These are phyloP conservation scores for Manis pentadactyla DNA, from an alignment of 2,797 vertebrate species.

Conservation along the genomic window DNA sequence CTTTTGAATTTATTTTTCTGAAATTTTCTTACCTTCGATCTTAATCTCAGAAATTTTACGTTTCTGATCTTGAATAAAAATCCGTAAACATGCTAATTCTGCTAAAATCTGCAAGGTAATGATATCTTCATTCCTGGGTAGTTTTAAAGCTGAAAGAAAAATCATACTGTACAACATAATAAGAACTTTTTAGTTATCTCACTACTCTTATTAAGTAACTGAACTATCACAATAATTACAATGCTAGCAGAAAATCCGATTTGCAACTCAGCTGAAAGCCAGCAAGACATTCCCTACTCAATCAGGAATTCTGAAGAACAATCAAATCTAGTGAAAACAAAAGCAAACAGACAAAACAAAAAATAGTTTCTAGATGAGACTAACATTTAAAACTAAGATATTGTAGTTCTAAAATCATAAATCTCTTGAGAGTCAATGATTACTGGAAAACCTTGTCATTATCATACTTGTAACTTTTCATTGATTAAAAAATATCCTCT, in stretches of 20 bases:
- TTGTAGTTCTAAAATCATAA: background rate
- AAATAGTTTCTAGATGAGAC: background rate
- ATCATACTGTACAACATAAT: slow-evolving; percentile 52
- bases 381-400: slow-evolving; percentile 46
- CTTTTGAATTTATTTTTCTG: slow-evolving; percentile 4
- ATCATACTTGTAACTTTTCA: background rate
- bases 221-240: slow-evolving; percentile 33
- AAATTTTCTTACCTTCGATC: slow-evolving; percentile 92
- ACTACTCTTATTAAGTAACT: background rate
- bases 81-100: slow-evolving; percentile 93
- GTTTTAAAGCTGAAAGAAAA: slow-evolving; percentile 89
- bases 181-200: slow-evolving; percentile 25
- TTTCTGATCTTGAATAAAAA: slow-evolving; percentile 95
- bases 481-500: background rate
- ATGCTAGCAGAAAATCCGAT: background rate
- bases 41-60: slow-evolving; percentile 95
- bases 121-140: slow-evolving; percentile 92
- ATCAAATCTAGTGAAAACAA: slow-evolving; percentile 17
- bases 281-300: background rate
- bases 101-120: slow-evolving; percentile 94
- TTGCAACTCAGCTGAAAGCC: background rate
- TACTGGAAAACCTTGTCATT: background rate
- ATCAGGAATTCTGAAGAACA: slow-evolving; percentile 16
- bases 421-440: background rate
- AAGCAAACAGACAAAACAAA: slow-evolving; percentile 5